These are phyloP conservation scores for Hydrocynus forskahlii DNA, from an alignment of 2,797 vertebrate genomes.

Conservation along the genomic window DNA sequence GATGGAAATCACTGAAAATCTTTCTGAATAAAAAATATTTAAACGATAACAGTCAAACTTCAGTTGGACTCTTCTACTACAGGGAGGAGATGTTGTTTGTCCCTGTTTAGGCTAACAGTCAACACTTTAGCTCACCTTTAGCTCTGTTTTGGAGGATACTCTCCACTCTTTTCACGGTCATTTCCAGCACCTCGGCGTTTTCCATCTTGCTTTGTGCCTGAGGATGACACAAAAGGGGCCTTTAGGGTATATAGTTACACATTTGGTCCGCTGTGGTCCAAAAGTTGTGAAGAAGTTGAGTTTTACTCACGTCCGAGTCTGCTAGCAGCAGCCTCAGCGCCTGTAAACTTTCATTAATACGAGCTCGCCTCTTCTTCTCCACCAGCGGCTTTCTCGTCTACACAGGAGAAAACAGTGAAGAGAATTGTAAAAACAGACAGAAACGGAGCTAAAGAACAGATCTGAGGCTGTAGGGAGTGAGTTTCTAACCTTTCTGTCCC, in stretches of 20 bases:
- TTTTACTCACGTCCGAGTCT: constrained; percentile 82
- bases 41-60: too few species aligned
- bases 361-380: constrained; percentile 90
- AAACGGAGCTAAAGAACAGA: not conserved
- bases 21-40: too few species aligned
- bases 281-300: not conserved
- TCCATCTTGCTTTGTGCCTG: constrained; percentile 91
- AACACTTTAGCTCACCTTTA: constrained; percentile 77
- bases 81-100: too few species aligned
- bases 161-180: constrained; percentile 90
- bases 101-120: too few species aligned
- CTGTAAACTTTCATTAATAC: constrained; percentile 93
- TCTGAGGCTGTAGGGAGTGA: too few species aligned
- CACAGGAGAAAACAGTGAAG: not conserved
- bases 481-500: constrained; percentile 81
- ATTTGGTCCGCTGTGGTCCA: not conserved
- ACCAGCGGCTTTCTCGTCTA: constrained; percentile 92
- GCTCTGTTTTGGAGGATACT: constrained; percentile 80
- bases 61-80: too few species aligned
- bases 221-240: constrained; percentile 9
- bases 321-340: constrained; percentile 86
- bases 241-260: not conserved
- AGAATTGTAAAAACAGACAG: not conserved
- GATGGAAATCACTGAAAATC: too few species aligned
- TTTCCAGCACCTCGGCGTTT: constrained; percentile 93